Evolutionary conservation across 2,888 invertebrate species (phyloP).

Genomic region (Trissonchulus sp.): DNA sequence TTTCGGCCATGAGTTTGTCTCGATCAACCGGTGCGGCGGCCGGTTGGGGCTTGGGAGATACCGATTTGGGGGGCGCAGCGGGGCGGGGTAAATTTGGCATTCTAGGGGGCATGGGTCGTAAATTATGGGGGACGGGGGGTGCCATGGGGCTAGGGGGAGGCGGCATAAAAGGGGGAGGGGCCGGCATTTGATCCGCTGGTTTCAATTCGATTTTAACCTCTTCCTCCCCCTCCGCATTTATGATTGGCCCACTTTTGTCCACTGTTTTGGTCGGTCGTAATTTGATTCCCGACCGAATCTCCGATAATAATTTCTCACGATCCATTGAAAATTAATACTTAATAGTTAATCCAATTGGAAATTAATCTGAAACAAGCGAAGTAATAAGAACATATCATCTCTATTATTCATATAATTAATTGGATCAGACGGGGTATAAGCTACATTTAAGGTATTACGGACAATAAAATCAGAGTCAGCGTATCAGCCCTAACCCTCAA

Average conservation of each 20-base stretch:
- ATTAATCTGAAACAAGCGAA: background rate
- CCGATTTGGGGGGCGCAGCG: background rate
- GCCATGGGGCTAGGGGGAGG: conserved; percentile 31
- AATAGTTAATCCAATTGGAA: background rate
- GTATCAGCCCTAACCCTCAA: no score
- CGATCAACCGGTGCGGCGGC: conserved; percentile 36
- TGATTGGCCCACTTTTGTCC: conserved; percentile 45
- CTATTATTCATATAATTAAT: no score
- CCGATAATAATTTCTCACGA: conserved; percentile 34
- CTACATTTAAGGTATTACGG: no score
- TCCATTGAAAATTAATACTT: background rate
- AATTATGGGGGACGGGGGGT: conserved; percentile 33
- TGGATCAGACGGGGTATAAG: no score
- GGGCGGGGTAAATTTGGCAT: conserved; percentile 36
- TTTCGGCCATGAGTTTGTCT: conserved; percentile 39
- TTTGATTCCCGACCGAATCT: conserved; percentile 45
- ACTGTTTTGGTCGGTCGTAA: conserved; percentile 46
- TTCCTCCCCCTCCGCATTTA: conserved; percentile 39
- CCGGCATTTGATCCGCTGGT: conserved; percentile 34
- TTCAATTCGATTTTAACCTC: conserved; percentile 36
- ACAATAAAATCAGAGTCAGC: no score
- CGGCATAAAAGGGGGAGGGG: conserved; percentile 32
- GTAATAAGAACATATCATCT: background rate
- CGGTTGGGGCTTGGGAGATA: no score
- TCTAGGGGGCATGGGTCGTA: background rate